Conservation (phyloP, 2,797 vertebrate genomes). For the Phataginus tricuspis region DNA sequence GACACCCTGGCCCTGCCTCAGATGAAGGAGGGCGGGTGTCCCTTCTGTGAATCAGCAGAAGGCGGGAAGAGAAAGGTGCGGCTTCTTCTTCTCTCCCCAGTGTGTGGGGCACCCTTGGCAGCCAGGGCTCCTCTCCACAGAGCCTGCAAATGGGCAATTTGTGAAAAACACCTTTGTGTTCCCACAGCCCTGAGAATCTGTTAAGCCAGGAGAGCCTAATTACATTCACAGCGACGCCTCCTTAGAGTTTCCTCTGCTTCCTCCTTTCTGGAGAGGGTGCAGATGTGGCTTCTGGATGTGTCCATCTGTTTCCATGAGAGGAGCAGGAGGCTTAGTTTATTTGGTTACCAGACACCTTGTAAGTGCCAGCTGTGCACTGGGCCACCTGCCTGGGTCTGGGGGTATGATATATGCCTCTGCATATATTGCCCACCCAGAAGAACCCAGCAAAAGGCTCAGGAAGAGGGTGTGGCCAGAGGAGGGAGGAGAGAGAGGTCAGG, state of each 20-base stretch:
- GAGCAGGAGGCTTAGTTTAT: background rate
- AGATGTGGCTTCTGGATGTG: background rate
- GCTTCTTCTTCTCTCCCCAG: background rate
- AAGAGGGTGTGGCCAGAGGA: background rate
- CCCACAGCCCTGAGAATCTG: background rate
- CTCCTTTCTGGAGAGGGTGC: background rate
- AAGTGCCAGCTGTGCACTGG: background rate
- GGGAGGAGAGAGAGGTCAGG: background rate
- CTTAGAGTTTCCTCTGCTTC: background rate
- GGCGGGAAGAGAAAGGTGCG: background rate
- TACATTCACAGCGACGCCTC: background rate
- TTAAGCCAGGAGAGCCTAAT: background rate
- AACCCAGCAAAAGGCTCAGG: background rate
- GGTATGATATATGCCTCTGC: background rate
- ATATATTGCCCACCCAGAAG: fast-evolving
- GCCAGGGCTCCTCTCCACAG: background rate
- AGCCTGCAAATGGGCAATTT: background rate
- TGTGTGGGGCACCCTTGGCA: fast-evolving
- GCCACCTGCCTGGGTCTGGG: background rate
- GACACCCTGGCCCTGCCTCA: background rate
- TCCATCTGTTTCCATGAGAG: background rate
- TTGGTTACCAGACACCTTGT: background rate
- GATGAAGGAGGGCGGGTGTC: fast-evolving
- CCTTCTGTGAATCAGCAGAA: background rate
- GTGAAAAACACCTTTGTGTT: background rate